Conservation (phyloP, 2,888 invertebrate genomes). For the Merodon equestris region DNA sequence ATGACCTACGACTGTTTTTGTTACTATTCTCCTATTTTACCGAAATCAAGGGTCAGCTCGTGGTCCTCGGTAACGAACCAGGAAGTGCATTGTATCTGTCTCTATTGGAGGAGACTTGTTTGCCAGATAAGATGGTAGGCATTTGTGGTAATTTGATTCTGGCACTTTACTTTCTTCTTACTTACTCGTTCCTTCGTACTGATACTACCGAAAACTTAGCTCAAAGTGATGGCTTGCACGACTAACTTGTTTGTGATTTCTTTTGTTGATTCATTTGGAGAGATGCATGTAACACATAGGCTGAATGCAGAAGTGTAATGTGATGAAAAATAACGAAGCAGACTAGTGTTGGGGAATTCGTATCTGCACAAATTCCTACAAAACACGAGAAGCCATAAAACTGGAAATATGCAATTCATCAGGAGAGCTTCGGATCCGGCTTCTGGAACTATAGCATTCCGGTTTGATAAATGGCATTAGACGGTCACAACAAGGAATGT, state of each 20-base stretch:
- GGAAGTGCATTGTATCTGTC: slow-evolving; percentile 56
- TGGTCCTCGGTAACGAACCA: slow-evolving; percentile 66
- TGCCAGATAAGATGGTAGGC: slow-evolving; percentile 61
- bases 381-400: too few species aligned
- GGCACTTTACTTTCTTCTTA: slow-evolving; percentile 19
- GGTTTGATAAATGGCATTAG: slow-evolving; percentile 62
- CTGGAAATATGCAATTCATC: slow-evolving; percentile 28
- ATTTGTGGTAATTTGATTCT: slow-evolving; percentile 66
- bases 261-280: slow-evolving; percentile 45
- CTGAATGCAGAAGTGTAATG: neutral
- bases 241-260: slow-evolving; percentile 55
- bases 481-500: slow-evolving; percentile 25
- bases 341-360: slow-evolving; percentile 40
- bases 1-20: slow-evolving; percentile 66
- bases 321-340: slow-evolving; percentile 26
- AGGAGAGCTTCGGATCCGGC: slow-evolving; percentile 39
- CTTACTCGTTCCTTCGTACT: slow-evolving; percentile 4
- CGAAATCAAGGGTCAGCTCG: slow-evolving; percentile 66
- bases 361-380: slow-evolving; percentile 6
- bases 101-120: slow-evolving; percentile 28
- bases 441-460: slow-evolving; percentile 52
- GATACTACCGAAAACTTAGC: neutral
- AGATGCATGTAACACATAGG: slow-evolving; percentile 3
- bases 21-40: slow-evolving; percentile 57
- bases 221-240: slow-evolving; percentile 49